phyloP scores from a whole-genome alignment of 2,113 vertebrate genomes.

The Indri indri region DNA sequence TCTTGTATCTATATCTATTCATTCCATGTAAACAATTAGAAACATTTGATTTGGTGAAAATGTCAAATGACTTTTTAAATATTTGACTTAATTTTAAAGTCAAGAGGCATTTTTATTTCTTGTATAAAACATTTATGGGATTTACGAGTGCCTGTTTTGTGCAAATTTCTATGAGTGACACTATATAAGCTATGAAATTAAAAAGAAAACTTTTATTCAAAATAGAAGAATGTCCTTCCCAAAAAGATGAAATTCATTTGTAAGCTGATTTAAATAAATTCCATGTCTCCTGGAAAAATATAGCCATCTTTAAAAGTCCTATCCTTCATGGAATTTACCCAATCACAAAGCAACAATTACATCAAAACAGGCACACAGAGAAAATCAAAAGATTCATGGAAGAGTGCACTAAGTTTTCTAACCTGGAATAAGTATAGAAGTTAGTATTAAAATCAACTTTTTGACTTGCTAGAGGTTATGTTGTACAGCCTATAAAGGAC shows the following conservation, averaged over 20 bases:
- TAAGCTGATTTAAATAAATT: not conserved
- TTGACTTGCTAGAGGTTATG: not conserved
- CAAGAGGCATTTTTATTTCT: slow-evolving; percentile 15
- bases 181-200: not conserved
- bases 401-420: not conserved
- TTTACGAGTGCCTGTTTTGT: not conserved
- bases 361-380: not conserved
- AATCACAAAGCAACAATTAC: not conserved
- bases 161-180: slow-evolving; percentile 8
- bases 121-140: slow-evolving; percentile 17
- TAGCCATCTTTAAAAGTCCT: not conserved
- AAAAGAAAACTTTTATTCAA: not conserved
- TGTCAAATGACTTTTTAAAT: not conserved
- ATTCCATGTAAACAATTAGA: slow-evolving; percentile 20
- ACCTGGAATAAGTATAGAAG: not conserved
- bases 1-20: not conserved
- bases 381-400: not conserved
- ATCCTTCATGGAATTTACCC: not conserved
- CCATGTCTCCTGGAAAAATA: not conserved
- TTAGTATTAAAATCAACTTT: not conserved
- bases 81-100: slow-evolving; percentile 10
- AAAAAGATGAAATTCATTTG: not conserved
- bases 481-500: not conserved
- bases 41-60: not conserved
- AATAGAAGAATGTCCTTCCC: not conserved